Conservation (phyloP, 2,113 vertebrate species). For the Brachyistius frenatus region DNA sequence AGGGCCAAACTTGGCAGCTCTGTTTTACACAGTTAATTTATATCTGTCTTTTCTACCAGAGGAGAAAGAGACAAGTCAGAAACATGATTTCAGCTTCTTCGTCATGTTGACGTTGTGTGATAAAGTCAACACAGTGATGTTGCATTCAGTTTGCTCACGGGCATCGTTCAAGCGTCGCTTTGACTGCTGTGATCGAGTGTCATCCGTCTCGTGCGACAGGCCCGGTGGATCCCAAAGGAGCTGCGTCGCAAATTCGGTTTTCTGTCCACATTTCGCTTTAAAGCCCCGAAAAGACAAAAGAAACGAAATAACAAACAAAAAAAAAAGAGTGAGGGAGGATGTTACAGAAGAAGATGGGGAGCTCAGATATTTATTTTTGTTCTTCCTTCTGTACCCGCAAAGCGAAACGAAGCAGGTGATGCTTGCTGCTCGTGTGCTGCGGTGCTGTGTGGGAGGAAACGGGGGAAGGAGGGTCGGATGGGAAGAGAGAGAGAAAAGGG, state of each 20-base stretch:
- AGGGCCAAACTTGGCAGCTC: too few relatives aligned
- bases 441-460: conserved; percentile 19
- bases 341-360: neutral
- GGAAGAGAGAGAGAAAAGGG: conserved; percentile 18
- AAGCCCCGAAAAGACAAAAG: too few relatives aligned
- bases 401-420: neutral
- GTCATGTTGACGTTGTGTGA: too few relatives aligned
- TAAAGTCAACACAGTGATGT: too few relatives aligned
- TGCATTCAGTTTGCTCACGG: too few relatives aligned
- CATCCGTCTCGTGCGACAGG: neutral
- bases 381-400: neutral
- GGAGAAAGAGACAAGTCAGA: too few relatives aligned
- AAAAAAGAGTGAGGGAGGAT: neutral
- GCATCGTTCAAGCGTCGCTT: neutral
- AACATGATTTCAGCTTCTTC: too few relatives aligned
- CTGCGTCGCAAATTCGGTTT: neutral
- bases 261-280: neutral
- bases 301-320: too few relatives aligned
- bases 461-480: neutral
- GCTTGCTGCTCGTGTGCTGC: neutral
- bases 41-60: too few relatives aligned
- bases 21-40: too few relatives aligned
- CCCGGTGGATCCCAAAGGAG: neutral
- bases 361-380: neutral
- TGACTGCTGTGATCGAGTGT: neutral